A percentile compares a stretch with the other conserved stretches of the same genome.
phyloP scores from a whole-genome alignment of 2,888 invertebrate species.

The Caenorhabditis sp. region DNA sequence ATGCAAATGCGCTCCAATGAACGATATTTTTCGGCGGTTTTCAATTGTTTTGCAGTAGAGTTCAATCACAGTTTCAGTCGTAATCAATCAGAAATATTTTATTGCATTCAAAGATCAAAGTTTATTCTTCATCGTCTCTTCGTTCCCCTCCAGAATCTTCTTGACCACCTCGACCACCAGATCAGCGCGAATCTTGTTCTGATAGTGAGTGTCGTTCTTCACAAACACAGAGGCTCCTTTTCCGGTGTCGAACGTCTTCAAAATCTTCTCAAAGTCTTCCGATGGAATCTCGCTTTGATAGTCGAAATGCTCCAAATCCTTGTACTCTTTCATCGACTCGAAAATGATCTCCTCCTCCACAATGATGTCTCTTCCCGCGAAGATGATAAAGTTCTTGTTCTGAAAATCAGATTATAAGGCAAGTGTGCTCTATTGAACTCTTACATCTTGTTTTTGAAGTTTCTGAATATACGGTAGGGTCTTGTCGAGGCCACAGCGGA shows the following conservation, averaged over 20 bases:
- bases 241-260: conserved; percentile 41
- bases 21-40: too few relatives aligned
- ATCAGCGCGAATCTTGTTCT: conserved; percentile 66
- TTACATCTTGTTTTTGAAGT: conserved; percentile 51
- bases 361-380: conserved; percentile 65
- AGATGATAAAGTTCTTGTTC: conserved; percentile 59
- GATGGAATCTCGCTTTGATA: conserved; percentile 20
- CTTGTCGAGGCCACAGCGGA: conserved; percentile 47
- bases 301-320: conserved; percentile 44
- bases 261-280: conserved; percentile 25
- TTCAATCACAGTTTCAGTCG: too few relatives aligned
- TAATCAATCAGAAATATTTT: too few relatives aligned
- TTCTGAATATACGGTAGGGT: conserved; percentile 60
- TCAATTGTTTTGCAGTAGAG: too few relatives aligned
- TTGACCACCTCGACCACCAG: conserved; percentile 60
- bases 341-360: conserved; percentile 65
- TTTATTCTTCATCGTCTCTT: conserved; percentile 12
- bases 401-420: not conserved
- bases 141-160: conserved; percentile 62
- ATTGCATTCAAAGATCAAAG: not conserved
- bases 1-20: too few relatives aligned
- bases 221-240: conserved; percentile 65
- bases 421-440: conserved; percentile 1
- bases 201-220: conserved; percentile 66
- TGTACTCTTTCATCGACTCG: conserved; percentile 60